Evolutionary conservation across 1,140 invertebrate genomes (phyloP).

Genomic region (Dreissena rostriformis): DNA sequence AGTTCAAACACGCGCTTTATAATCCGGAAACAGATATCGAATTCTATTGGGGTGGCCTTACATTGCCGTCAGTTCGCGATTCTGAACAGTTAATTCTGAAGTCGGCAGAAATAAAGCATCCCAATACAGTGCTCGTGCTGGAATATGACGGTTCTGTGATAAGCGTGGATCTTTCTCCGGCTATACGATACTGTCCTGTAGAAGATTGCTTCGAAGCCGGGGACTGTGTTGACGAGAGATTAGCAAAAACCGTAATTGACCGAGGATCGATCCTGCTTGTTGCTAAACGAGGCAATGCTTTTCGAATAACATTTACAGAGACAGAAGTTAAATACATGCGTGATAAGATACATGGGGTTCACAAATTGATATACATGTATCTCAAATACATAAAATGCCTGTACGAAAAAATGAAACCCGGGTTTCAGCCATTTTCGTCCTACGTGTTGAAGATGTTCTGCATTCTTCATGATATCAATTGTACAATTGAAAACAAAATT

Average conservation of each 20-base stretch:
- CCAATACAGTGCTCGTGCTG: not conserved
- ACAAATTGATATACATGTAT: too few species aligned
- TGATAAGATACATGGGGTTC: too few species aligned
- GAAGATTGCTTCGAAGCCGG: not conserved
- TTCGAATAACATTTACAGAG: too few species aligned
- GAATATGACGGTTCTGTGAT: not conserved
- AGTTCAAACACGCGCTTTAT: not conserved
- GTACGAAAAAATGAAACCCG: too few species aligned
- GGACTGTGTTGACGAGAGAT: not conserved
- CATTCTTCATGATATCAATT: too few species aligned
- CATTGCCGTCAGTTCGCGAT: not conserved
- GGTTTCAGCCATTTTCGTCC: too few species aligned
- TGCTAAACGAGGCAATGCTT: not conserved
- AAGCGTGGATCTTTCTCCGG: not conserved
- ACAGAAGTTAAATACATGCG: too few species aligned
- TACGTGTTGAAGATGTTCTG: too few species aligned
- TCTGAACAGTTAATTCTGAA: not conserved
- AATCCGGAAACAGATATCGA: not conserved
- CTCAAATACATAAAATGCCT: too few species aligned
- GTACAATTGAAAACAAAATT: too few species aligned
- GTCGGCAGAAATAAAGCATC: not conserved
- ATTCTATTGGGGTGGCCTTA: not conserved
- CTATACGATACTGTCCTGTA: not conserved
- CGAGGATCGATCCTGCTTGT: not conserved
- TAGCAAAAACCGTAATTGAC: not conserved